Evolutionary conservation across 2,797 vertebrate species (phyloP).

Genomic region (Hydrophis major): DNA sequence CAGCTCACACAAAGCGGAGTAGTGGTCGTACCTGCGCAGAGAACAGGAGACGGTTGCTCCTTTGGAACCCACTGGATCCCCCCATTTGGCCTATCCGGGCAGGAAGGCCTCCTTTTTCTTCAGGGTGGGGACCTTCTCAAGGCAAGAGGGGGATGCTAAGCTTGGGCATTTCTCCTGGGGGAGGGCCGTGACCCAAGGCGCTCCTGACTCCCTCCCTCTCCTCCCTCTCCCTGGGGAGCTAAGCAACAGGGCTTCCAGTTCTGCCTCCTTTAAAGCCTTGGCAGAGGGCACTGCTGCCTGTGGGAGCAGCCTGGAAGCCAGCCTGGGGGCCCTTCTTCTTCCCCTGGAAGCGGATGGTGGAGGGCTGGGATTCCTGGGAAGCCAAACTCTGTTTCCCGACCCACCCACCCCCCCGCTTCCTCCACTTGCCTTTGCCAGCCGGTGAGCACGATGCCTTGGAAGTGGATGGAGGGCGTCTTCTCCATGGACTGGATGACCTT

Average conservation of each 20-base stretch:
- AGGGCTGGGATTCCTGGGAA: neutral
- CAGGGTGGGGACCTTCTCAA: neutral
- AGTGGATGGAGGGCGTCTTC: conserved; percentile 55
- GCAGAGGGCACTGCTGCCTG: neutral
- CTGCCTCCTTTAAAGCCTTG: accelerated
- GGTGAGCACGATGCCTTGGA: conserved; percentile 70
- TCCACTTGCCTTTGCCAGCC: conserved; percentile 78
- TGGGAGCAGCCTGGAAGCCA: neutral
- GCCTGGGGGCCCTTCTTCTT: neutral
- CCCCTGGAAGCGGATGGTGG: neutral
- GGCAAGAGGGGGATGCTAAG: neutral
- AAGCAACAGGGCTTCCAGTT: neutral
- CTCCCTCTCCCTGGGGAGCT: too few relatives aligned
- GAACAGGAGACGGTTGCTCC: neutral
- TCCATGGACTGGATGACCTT: conserved; percentile 65
- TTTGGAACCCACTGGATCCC: neutral
- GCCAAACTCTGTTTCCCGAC: neutral
- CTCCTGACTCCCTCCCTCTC: neutral
- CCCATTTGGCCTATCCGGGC: neutral
- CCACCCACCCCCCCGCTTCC: accelerated
- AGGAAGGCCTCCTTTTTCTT: accelerated
- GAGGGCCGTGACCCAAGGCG: accelerated
- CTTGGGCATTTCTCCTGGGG: neutral
- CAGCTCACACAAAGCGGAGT: conserved; percentile 75
- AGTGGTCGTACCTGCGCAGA: conserved; percentile 72